Conservation (phyloP, 2,888 invertebrate species). For the Melipona beecheii region DNA sequence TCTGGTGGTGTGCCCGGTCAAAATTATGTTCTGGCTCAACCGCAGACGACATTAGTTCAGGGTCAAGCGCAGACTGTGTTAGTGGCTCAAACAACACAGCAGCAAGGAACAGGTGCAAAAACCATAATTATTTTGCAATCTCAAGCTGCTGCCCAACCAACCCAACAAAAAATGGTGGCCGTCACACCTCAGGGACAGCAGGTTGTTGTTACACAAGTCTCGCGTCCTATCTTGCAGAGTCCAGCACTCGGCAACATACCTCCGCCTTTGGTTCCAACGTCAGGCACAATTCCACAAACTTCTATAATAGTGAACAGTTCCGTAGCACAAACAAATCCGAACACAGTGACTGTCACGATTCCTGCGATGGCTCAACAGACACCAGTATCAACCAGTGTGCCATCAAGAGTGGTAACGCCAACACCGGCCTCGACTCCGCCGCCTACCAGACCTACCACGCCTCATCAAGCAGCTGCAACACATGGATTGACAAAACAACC, state of each 20-base stretch:
- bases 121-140: constrained; percentile 90
- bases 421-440: constrained; percentile 82
- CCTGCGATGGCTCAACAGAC: constrained; percentile 80
- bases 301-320: constrained; percentile 81
- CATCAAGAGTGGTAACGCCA: constrained; percentile 80
- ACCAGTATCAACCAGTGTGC: constrained; percentile 77
- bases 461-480: constrained; percentile 82
- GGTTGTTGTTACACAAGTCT: constrained; percentile 87
- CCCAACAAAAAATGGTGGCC: constrained; percentile 86
- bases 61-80: constrained; percentile 88
- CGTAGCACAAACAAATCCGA: constrained; percentile 76
- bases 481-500: constrained; percentile 75
- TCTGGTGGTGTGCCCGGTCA: constrained; percentile 86
- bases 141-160: constrained; percentile 83
- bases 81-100: constrained; percentile 88
- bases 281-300: constrained; percentile 80
- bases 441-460: constrained; percentile 85
- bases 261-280: constrained; percentile 82
- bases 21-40: constrained; percentile 88
- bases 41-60: constrained; percentile 86
- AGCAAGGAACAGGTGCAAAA: constrained; percentile 88
- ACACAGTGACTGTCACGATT: constrained; percentile 80
- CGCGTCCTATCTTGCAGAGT: constrained; percentile 85
- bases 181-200: constrained; percentile 89
- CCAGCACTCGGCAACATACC: constrained; percentile 85